Percentiles rank a stretch among this genome's conserved stretches.
These are phyloP conservation scores for Psylliodes chrysocephalus DNA, from an alignment of 2,888 invertebrate species.

Conservation along the genomic window DNA sequence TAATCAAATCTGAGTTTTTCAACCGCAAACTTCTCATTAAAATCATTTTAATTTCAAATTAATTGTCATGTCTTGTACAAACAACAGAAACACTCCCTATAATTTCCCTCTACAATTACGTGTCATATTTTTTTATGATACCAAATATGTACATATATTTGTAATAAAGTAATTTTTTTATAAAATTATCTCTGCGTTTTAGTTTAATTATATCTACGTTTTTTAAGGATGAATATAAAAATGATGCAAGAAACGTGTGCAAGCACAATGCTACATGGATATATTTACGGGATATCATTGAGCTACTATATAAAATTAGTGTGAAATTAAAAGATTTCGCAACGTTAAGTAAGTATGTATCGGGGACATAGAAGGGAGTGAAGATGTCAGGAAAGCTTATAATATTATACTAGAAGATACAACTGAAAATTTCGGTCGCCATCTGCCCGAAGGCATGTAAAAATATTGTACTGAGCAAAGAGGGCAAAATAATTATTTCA, in stretches of 20 bases:
- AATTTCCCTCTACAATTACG: constrained; percentile 25
- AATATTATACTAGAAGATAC: too few species aligned
- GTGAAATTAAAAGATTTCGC: constrained; percentile 10
- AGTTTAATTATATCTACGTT: constrained; percentile 17
- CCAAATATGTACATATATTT: constrained; percentile 56
- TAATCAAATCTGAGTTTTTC: too few species aligned
- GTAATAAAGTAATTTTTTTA: constrained; percentile 45
- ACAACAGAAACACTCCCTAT: constrained; percentile 5
- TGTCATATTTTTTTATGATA: constrained; percentile 56
- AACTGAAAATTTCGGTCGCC: too few species aligned
- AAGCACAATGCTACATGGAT: background rate
- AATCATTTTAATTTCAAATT: background rate
- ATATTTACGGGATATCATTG: constrained; percentile 3
- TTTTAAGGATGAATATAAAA: constrained; percentile 6
- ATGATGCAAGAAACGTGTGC: constrained; percentile 14
- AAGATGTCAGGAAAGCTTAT: too few species aligned
- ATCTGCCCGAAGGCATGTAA: too few species aligned
- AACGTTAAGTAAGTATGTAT: too few species aligned
- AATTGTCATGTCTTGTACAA: constrained; percentile 4
- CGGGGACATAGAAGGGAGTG: too few species aligned
- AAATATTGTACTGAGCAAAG: too few species aligned
- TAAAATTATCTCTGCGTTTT: constrained; percentile 3
- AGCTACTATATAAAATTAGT: constrained; percentile 11
- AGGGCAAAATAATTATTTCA: too few species aligned
- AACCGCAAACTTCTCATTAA: background rate